Base-by-base conservation (phyloP, 2,113 vertebrate genomes). In the Hippocampus barbouri region DNA sequence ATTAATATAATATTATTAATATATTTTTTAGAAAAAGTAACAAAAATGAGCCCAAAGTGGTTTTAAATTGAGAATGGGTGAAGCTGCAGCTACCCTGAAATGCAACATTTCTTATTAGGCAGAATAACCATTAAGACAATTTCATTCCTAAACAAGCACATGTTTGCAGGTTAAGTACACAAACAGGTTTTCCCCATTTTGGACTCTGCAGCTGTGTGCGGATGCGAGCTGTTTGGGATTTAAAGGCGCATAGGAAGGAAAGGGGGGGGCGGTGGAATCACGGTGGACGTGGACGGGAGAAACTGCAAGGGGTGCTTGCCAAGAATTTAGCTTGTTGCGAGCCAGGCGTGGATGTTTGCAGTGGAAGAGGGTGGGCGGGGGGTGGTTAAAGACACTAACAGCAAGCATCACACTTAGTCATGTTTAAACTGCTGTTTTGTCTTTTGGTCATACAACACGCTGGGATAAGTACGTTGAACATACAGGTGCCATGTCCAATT, bases 191-290 rank as follows among this genome's bases (percentile, higher is more conserved):
- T 70, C 77, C 65, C 45, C 67, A 76, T 47, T 79, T 69, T 70
- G 65, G 73, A 83, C 68, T 62, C 25, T 21, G 56, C 77, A 72
- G 74, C 75, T 72, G 79, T 83, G 86, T 77, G 86, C 83, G 86
- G 89, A 91, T 89, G 87, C 87, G 80, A 76, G 83, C 74, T 86
- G 83, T 83, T 88, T 87, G 80, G 78, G 78, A 87, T 89, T 88
- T 85, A 86, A 86, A 90, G 79, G 83, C 89, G 74, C 86, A 84
- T 87, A 86, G 88, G 85, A 88, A 90, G 88, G 87, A 89, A 87
- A 59, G 27, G 65, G 53, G 53, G 67, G 68, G 47, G 41, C 45
- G 63, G 73, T 70, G 63, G 67, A 68, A 40, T 82, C 82, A 73
- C 25, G 53, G 59, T 61, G 15, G 59, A 61, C 16, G 73, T 72